Conservation (phyloP, 2,888 invertebrate genomes). For the Folsomia candida region DNA sequence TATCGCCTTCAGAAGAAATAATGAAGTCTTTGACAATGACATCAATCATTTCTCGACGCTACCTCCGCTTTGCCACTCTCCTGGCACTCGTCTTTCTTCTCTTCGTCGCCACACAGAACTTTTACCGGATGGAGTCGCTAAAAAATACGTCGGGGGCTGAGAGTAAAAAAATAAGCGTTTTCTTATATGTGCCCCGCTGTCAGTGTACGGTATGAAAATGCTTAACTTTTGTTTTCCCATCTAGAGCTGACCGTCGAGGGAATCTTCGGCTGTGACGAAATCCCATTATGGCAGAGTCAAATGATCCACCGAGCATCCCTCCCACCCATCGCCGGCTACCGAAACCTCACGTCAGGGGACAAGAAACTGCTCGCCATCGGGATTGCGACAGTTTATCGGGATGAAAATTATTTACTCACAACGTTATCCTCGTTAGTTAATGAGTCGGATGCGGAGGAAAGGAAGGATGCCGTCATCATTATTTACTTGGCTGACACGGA, state of each 20-base stretch:
- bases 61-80: constrained; percentile 29
- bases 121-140: constrained; percentile 27
- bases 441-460: constrained; percentile 52
- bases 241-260: not conserved
- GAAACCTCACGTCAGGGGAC: not conserved
- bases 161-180: not conserved
- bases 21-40: constrained; percentile 20
- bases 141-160: not conserved
- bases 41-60: constrained; percentile 19
- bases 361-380: constrained; percentile 55
- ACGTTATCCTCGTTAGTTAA: constrained; percentile 54
- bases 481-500: constrained; percentile 54
- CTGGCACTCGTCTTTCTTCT: constrained; percentile 30
- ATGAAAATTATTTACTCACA: constrained; percentile 53
- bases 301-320: constrained; percentile 28
- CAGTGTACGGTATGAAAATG: not conserved
- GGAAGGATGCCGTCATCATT: constrained; percentile 52
- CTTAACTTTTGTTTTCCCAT: not conserved
- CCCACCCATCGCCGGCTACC: constrained; percentile 28
- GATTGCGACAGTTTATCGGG: constrained; percentile 54
- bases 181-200: not conserved
- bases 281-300: constrained; percentile 35
- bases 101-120: constrained; percentile 29
- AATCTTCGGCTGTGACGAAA: constrained; percentile 28
- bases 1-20: not conserved